phyloP scores from a whole-genome alignment of 2,113 vertebrate species.

The Pan troglodytes region DNA sequence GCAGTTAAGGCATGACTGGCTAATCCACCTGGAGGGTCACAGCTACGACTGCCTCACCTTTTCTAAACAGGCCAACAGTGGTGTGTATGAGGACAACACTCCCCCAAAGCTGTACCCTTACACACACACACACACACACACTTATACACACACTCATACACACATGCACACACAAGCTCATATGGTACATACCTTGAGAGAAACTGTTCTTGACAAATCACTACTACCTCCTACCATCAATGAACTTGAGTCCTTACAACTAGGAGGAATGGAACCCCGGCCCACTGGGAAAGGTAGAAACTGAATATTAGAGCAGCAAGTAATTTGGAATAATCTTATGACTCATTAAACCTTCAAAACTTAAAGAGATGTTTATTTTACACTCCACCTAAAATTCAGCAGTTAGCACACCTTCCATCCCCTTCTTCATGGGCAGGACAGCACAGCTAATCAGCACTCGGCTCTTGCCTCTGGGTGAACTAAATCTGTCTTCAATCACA shows the following conservation, averaged over 20 bases:
- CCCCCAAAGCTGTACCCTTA: neutral
- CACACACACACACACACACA: no score
- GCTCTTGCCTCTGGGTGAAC: constrained; percentile 13
- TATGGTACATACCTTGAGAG: neutral
- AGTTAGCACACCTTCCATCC: constrained; percentile 19
- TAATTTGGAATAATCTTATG: constrained; percentile 55
- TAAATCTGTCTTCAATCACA: constrained; percentile 50
- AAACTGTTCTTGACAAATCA: neutral
- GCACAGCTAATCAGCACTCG: constrained; percentile 31
- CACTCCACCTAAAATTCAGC: constrained; percentile 51
- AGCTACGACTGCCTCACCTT: neutral
- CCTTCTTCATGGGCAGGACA: neutral
- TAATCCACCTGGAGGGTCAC: neutral
- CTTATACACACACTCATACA: no score
- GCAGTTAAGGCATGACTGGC: neutral
- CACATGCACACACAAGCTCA: no score
- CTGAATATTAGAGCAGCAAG: neutral
- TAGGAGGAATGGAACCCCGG: constrained; percentile 19
- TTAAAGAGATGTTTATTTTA: constrained; percentile 63
- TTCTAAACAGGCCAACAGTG: neutral
- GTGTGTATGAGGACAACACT: no score
- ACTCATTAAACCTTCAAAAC: constrained; percentile 62
- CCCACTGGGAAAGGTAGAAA: neutral
- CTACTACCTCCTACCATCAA: neutral
- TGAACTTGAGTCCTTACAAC: neutral